Evolutionary conservation across 2,113 vertebrate genomes (phyloP), one percentile per base, ranked within the genome.

Genomic region (Dermatemys mawii): DNA sequence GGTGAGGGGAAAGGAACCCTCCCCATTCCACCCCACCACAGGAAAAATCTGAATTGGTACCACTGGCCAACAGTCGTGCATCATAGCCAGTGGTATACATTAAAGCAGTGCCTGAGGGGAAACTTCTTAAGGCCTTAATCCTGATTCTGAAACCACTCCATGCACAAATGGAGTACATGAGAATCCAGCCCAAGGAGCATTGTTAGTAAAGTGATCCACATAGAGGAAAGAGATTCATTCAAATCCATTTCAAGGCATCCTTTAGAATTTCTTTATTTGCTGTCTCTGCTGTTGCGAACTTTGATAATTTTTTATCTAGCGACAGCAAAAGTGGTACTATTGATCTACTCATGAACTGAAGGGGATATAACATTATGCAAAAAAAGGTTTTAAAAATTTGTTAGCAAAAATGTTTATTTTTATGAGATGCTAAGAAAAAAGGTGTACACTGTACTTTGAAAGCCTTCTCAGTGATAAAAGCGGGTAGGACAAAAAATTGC

Each of bases 251-350:
- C 63, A 78, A 94, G 22, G 41, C 2, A 19, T n/a, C 8, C 93
- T 90, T 54, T 81, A 60, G 13, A 46, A 5, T 11, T 29, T 82
- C n/a, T 93, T 49, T 46, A 21, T 22, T 81, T 35, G 1, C 80
- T 54, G 80, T 60, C 49, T 46, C 13, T 82, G 73, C 51, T 87
- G 16, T 46, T 91, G n/a, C 75, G 89, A 83, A 63, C 19, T 48
- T 94, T 70, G 86, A 48, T 50, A 27, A 60, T 92, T 76, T 73
- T 49, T 80, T 91, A 38, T 78, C 63, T 86, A 95, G 4, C 54
- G 83, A 89, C 50, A 84, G 76, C 96, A 80, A 93, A 94, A 86
- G 16, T 22, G 92, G 86, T 93, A 95, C 41, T 94, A 82, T 83
- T 55, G 50, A 11, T 81, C 24, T 93, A 81, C 5, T 83, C 87